A percentile compares a stretch with the other conserved stretches of the same genome.
These are phyloP conservation scores for Gavialis gangeticus DNA, from an alignment of 2,113 vertebrate species.

Conservation along the genomic window DNA sequence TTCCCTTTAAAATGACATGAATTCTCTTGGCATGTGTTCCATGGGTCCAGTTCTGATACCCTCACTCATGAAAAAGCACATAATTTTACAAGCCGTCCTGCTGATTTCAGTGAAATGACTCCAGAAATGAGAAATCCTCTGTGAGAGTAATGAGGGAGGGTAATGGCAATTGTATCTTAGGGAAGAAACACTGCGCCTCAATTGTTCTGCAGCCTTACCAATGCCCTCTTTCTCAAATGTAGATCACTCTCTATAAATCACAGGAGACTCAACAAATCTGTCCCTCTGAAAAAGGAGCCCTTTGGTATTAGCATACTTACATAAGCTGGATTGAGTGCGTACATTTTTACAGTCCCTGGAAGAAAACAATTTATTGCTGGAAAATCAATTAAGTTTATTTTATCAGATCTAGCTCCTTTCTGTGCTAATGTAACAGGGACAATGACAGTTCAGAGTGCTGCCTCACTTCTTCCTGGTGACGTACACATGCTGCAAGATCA, in stretches of 20 bases:
- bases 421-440: accelerated
- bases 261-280: background rate
- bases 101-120: background rate
- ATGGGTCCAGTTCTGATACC: background rate
- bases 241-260: background rate
- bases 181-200: background rate
- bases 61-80: background rate
- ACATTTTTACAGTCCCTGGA: background rate
- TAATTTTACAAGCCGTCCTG: background rate
- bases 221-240: background rate
- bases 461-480: background rate
- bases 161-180: background rate
- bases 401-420: background rate
- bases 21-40: background rate
- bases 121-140: background rate
- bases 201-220: background rate
- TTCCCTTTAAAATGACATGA: background rate
- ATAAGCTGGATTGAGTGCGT: background rate
- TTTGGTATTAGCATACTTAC: background rate
- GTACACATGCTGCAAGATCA: background rate
- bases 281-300: background rate
- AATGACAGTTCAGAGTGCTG: background rate
- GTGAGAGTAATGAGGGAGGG: background rate
- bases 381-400: slow-evolving; percentile 17
- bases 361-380: background rate